Conservation (phyloP, 2,888 invertebrate species). For the Tipula unca region DNA sequence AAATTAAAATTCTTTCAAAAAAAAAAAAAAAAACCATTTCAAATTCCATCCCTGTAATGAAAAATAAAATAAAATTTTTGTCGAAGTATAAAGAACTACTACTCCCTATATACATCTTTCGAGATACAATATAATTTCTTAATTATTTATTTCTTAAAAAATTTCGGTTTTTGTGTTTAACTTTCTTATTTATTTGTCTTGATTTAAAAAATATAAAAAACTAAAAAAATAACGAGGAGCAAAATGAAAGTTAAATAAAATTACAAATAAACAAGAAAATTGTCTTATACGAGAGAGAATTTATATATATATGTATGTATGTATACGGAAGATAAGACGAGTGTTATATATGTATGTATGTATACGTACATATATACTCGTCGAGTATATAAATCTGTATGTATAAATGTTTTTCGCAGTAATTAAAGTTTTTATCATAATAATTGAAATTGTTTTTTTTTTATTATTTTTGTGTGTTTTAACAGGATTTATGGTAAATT, state of each 20-base stretch:
- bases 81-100: not conserved
- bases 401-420: not conserved
- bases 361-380: not conserved
- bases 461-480: not conserved
- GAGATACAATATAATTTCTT: not conserved
- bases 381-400: not conserved
- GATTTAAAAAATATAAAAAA: not conserved
- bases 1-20: not conserved
- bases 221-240: not conserved
- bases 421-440: not conserved
- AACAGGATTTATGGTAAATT: not conserved
- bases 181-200: not conserved
- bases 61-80: not conserved
- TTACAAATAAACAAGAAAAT: not conserved
- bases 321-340: not conserved
- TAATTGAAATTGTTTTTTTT: not conserved
- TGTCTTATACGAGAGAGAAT: not conserved
- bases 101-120: not conserved
- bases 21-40: too few species aligned
- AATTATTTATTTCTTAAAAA: not conserved
- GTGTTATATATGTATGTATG: not conserved
- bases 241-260: not conserved
- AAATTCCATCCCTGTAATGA: not conserved
- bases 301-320: not conserved
- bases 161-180: not conserved